Percentiles rank a stretch among this genome's conserved stretches.
Conservation (phyloP, 1,140 invertebrate species). For the Drosophila lini region DNA sequence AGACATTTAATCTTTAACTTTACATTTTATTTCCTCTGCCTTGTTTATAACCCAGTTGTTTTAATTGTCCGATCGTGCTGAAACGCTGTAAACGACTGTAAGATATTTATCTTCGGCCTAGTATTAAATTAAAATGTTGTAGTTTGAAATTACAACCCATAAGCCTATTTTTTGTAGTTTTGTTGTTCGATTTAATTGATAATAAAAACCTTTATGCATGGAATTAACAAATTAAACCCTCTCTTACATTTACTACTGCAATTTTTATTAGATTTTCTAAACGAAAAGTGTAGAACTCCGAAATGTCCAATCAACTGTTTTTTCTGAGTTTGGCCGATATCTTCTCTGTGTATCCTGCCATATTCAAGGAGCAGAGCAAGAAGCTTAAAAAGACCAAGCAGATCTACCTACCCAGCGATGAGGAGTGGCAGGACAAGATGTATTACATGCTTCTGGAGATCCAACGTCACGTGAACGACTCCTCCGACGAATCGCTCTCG, state of each 20-base stretch:
- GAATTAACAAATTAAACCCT: not conserved
- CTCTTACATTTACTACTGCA: not conserved
- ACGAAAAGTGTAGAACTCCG: not conserved
- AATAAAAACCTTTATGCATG: not conserved
- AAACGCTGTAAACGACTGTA: not conserved
- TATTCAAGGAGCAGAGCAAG: constrained; percentile 73
- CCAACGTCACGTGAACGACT: constrained; percentile 85
- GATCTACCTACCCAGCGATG: constrained; percentile 88
- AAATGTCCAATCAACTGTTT: constrained; percentile 79
- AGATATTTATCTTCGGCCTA: not conserved
- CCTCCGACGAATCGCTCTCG: constrained; percentile 56
- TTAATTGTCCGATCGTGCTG: constrained; percentile 22
- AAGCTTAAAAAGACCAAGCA: constrained; percentile 71
- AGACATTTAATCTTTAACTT: not conserved
- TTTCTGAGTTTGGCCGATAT: constrained; percentile 83
- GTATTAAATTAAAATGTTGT: constrained; percentile 3
- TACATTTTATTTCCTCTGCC: not conserved
- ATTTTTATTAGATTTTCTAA: not conserved
- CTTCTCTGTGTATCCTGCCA: constrained; percentile 83
- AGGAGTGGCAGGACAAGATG: constrained; percentile 89
- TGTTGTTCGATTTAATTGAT: not conserved
- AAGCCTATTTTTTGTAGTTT: constrained; percentile 7
- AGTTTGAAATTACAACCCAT: not conserved
- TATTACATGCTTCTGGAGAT: constrained; percentile 90
- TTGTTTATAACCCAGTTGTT: not conserved